Evolutionary conservation across 2,797 vertebrate species (phyloP), one percentile per base, ranked within the genome.

Genomic region (Gymnoscopelus microlampas): DNA sequence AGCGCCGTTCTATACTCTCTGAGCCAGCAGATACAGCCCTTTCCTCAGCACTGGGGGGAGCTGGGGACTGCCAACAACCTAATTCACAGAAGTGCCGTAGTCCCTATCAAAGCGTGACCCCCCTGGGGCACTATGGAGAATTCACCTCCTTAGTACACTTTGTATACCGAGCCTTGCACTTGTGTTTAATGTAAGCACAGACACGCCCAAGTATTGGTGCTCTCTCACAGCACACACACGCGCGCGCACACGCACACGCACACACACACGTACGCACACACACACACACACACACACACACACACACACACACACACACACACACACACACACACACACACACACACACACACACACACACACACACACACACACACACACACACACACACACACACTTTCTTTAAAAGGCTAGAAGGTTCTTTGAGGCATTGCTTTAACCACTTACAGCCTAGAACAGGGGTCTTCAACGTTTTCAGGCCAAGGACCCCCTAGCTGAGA

Each of bases 51-150:
- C 56, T 53, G 55, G 61, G n/a, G 47, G 50, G 8, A 54, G 66
- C 10, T 60, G 61, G 62, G 60, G 61, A 68, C 11, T 23, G 71
- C 83, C 79, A 80, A 77, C 79, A 80, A 77, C 39, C 72, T 60
- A 59, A 83, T 83, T 53, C 60, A 23, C 49, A 61, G 29, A 77
- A 81, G 53, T 74, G 68, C 57, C 66, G 19, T 2, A 13, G 32
- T 32, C 39, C 39, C 1, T 24, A 66, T 66, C 13, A 35, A 63
- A 66, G 53, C 49, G 49, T 19, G 39, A 53, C 63, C 23, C 60
- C 23, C 47, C 5, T 62, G 0, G 56, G 53, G 24, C 47, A 5
- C 15, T 15, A 5, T 44, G 11, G 47, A 47, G 24, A 50, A 48
- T 35, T 26, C 10, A 44, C 29, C 60, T 50, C 39, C 68, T 44